Evolutionary conservation across 2,113 vertebrate genomes (phyloP).

Genomic region (Pelmatolapia mariae): DNA sequence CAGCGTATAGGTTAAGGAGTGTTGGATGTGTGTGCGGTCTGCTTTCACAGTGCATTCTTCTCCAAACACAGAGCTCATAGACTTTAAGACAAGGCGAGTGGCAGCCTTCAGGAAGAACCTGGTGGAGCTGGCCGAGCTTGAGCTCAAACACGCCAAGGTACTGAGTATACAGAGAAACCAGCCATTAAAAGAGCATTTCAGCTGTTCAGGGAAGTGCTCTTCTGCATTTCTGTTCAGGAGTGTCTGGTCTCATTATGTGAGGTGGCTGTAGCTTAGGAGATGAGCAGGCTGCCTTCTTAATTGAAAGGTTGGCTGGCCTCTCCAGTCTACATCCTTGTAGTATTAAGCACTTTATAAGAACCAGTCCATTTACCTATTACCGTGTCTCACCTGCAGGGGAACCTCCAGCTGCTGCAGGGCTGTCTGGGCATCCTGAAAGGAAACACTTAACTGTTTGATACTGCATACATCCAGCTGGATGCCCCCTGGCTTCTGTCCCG

Average conservation of each 20-base stretch:
- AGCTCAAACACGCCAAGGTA: slow-evolving; percentile 99
- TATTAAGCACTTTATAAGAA: neutral
- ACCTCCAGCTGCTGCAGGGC: slow-evolving; percentile 95
- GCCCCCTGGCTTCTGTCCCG: neutral
- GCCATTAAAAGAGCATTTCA: neutral
- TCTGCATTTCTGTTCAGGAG: neutral
- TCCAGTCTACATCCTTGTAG: neutral
- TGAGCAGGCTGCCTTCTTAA: neutral
- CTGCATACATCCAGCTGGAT: neutral
- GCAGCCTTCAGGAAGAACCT: slow-evolving; percentile 97
- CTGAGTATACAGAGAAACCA: neutral
- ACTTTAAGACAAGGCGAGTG: slow-evolving; percentile 98
- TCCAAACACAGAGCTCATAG: slow-evolving; percentile 82
- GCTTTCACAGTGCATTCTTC: slow-evolving; percentile 26
- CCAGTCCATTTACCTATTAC: neutral
- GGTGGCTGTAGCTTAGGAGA: neutral
- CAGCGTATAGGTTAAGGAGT: neutral
- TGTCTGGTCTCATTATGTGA: neutral
- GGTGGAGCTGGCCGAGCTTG: slow-evolving; percentile 97
- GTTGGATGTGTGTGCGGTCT: neutral
- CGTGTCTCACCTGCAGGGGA: slow-evolving; percentile 75
- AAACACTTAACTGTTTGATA: slow-evolving; percentile 81
- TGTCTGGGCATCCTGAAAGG: slow-evolving; percentile 92
- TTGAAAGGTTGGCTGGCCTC: neutral
- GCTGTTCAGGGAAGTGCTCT: neutral